Evolutionary conservation across 2,797 vertebrate species (phyloP).

Genomic region (Catharus ustulatus): DNA sequence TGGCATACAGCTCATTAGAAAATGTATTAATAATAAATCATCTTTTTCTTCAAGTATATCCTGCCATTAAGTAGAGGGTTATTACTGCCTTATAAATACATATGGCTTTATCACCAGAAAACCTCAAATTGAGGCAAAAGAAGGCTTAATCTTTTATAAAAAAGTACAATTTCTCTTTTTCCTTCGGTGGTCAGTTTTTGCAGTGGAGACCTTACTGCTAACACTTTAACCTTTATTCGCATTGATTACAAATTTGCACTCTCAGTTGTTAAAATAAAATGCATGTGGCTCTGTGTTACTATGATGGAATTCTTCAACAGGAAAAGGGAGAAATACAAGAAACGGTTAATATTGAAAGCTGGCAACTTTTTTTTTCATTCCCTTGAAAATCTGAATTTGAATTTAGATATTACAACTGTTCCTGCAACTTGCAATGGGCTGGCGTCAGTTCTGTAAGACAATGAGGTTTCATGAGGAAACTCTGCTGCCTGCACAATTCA

Average conservation of each 20-base stretch:
- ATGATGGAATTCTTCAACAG: background rate
- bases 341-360: background rate
- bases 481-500: background rate
- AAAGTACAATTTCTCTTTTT: background rate
- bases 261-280: background rate
- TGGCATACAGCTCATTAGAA: background rate
- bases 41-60: conserved; percentile 45
- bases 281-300: background rate
- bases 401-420: background rate
- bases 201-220: background rate
- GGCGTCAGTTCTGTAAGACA: background rate
- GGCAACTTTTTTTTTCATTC: background rate
- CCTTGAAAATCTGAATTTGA: background rate
- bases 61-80: background rate
- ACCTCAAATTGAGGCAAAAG: background rate
- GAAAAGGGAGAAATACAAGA: background rate
- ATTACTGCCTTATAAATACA: conserved; percentile 34
- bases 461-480: background rate
- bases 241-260: background rate
- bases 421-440: background rate
- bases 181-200: background rate
- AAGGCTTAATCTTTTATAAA: background rate
- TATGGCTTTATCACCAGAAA: conserved; percentile 6
- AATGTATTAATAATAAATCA: conserved; percentile 50
- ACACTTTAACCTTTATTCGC: background rate